These are phyloP conservation scores for Trichomalopsis sarcophagae DNA, from an alignment of 1,140 invertebrate genomes.

Conservation along the genomic window DNA sequence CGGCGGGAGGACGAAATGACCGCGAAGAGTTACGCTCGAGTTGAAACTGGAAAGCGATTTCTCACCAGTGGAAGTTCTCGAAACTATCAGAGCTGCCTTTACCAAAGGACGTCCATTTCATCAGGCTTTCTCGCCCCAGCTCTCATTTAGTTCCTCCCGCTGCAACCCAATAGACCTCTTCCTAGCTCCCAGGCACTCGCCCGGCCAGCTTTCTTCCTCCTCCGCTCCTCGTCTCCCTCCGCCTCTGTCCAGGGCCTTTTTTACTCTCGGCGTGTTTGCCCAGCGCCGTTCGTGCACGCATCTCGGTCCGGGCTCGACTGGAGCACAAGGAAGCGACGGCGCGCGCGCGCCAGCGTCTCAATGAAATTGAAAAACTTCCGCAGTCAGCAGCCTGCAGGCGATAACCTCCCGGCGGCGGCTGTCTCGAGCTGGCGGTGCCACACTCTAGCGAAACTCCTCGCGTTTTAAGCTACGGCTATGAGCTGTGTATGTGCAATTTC, in stretches of 20 bases:
- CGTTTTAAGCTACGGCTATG: constrained; percentile 33
- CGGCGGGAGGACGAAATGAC: neutral
- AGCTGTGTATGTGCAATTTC: constrained; percentile 21
- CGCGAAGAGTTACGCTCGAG: neutral
- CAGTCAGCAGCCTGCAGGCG: constrained; percentile 42
- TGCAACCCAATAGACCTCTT: neutral
- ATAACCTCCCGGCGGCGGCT: constrained; percentile 12
- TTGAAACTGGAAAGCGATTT: neutral
- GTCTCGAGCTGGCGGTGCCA: neutral
- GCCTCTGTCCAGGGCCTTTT: constrained; percentile 12
- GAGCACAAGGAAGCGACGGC: neutral
- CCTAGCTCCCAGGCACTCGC: neutral
- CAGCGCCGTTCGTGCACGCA: neutral
- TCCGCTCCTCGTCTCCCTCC: neutral
- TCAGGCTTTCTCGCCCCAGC: neutral
- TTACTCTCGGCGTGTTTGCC: constrained; percentile 25
- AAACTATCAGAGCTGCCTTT: neutral
- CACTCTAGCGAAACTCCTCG: constrained; percentile 27
- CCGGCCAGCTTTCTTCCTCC: neutral
- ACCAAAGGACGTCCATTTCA: constrained; percentile 2
- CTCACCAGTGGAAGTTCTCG: neutral
- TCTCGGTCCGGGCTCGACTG: neutral
- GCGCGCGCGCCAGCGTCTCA: constrained; percentile 12
- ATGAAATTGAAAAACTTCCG: constrained; percentile 54
- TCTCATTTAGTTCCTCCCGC: constrained; percentile 2